Base-by-base conservation (phyloP, 2,797 vertebrate genomes). In the Micropoecilia bifurca region DNA sequence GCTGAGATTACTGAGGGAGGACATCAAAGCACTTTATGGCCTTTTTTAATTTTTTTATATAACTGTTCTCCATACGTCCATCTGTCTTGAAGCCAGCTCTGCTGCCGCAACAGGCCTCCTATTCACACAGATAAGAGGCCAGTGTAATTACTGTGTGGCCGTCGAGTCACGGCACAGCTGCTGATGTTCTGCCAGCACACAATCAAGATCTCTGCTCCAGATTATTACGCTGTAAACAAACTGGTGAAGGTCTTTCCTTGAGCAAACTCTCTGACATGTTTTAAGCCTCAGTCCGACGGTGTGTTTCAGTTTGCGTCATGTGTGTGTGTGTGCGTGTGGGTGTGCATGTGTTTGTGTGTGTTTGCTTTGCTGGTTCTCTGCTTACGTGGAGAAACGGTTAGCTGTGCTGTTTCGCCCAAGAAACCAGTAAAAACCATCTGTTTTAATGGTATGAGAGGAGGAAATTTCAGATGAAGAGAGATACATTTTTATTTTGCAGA, bases 141-240 rank as follows among this genome's bases (percentile, higher is more conserved):
- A 36, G 76, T 71, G 78, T 92, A 90, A 92, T 92, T 89, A 81
- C 78, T 4, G 43, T 50, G 79, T 69, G 83, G 82, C 80, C 75
- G 61, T 9, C 50, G 79, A 87, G 87, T 92, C 91, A 91, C 82
- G 80, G 80, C 78, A 88, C 59, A 8, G 87, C 76, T 16, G 91
- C 90, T 92, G 93, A 91, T 90, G 79, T 87, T 80, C 87, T 89
- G 84, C 93, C 94, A 94, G 86, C 88, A 85, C 85, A 93, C 90
- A 93, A 94, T 93, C 92, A 93, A 95, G 94, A 95, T 95, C 89
- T 88, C 88, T 89, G 79, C 81, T 83, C 66, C 85, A 92, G 94
- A 95, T 94, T 92, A 93, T 81, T 78, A 71, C 0, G 88, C 89
- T 84, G 89, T 93, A 93, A 95, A 95, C 93, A 95, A 91, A 93